Evolutionary conservation across 2,113 vertebrate genomes (phyloP), one percentile per base, ranked within the genome.

Genomic region (Cacatua alba): DNA sequence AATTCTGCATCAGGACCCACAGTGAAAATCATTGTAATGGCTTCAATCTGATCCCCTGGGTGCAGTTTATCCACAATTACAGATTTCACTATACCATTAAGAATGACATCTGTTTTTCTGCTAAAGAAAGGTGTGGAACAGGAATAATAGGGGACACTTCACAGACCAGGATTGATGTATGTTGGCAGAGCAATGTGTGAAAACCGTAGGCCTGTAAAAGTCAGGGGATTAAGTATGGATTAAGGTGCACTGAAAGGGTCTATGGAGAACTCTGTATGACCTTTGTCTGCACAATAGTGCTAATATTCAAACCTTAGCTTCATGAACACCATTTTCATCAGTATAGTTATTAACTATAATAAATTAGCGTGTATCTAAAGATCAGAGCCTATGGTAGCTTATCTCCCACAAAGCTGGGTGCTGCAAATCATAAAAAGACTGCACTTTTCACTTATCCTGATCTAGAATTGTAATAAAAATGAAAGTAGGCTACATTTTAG

Each of bases 111-210:
- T 11, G 69, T 88, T 92, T 96, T 94, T 88, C 51, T 93, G 31
- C 63, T 71, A 74, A 92, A 82, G 46, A 83, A 93, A 93, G 39
- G 9, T 57, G 41, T 78, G 53, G 60, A 90, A 60, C 43, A 78
- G 35, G 52, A 96, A 86, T 79, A 95, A 80, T 87, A 93, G 35
- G n/a, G 46, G 53, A 92, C 67, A 70, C 68, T 81, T 91, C 86
- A 78, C 55, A 93, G 64, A 33, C 4, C 55, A 78, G 71, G 69
- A 93, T 15, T 91, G 82, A 93, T 94, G 60, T 55, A 68, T 43
- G 29, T 60, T 94, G 83, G 65, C 82, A 92, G 41, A 76, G 76
- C 69, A 82, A 55, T 24, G 68, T 93, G 86, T 94, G 90, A 92
- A 95, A 89, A 71, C 43, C 78, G 10, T 41, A 60, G 46, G 60